phyloP scores from a whole-genome alignment of 1,140 invertebrate species.

The Drepana arcuata region DNA sequence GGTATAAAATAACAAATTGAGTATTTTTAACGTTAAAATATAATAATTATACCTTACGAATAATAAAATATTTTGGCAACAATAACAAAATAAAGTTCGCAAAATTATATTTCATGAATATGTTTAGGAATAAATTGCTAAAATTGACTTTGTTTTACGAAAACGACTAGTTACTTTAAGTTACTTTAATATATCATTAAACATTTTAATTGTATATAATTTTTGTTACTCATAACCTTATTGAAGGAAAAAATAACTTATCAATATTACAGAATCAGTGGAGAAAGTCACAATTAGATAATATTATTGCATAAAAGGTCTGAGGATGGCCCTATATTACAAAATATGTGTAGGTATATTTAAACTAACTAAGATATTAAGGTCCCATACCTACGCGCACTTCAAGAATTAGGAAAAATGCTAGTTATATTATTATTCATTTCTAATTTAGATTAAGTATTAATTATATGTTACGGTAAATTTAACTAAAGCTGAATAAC shows the following conservation, averaged over 20 bases:
- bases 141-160: slow-evolving; percentile 41
- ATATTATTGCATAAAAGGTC: no score
- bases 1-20: slow-evolving; percentile 41
- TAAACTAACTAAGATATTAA: slow-evolving; percentile 40
- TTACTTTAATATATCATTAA: no score
- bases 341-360: slow-evolving; percentile 32
- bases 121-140: slow-evolving; percentile 23
- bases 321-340: slow-evolving; percentile 15
- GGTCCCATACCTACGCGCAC: slow-evolving; percentile 54
- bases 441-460: no score
- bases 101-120: slow-evolving; percentile 20
- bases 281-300: no score
- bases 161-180: slow-evolving; percentile 10
- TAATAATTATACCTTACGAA: slow-evolving; percentile 24
- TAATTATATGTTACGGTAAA: no score
- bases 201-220: no score
- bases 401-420: slow-evolving; percentile 34
- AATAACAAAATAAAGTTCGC: slow-evolving; percentile 24
- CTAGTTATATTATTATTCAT: slow-evolving; percentile 25
- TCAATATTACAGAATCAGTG: no score
- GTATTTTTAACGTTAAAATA: slow-evolving; percentile 24
- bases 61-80: no score
- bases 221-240: no score
- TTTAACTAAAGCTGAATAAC: no score
- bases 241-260: no score